Base-by-base conservation (phyloP, 2,888 invertebrate species). In the Melipona bicolor region DNA sequence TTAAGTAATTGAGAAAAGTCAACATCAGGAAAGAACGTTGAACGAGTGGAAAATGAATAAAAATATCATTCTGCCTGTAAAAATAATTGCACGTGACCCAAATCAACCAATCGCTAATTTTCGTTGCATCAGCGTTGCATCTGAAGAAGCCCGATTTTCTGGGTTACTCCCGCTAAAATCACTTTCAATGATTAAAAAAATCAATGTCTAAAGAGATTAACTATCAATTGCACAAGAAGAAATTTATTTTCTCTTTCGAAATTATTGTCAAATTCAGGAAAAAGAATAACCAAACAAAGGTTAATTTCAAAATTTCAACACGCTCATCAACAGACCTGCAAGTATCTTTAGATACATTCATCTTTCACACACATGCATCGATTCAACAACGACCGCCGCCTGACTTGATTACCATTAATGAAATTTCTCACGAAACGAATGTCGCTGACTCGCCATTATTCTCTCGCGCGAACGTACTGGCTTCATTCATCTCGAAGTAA, bases 1-100 rank as follows among this genome's bases (percentile, higher is more conserved):
- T 6, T 59, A 87, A 87, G 82, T 87, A 87, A 87, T 87, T 87
- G 80, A 78, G 27, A 27, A 27, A 27, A 27, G 27, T 27, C 27
- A 27, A 27, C 27, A 27, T 27, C 56, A 65, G 61, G 68, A 52
- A 32, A 32, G 76, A 80, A 80, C 49, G 72, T 68, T 43, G 52
- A 21, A 36, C 21, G 62, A 73, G 59, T 32, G 73, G 61, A 75
- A 72, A 61, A 36, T 32, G 54, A 77, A 81, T 77, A 68, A 69
- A 24, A n/a, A 62, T 70, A 52, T 74, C 74, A 52, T 74, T 69
- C 27, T 21, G 27, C 75, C 4, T n/a, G 36, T 36, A 27, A 9
- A 24, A 49, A 24, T 19, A 27, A 9, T 15, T 32, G n/a, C 49
- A 36, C 27, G 27, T 27, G 27, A 27, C 27, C 27, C 1, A 27